Base-by-base conservation (phyloP, 2,888 invertebrate species). In the Drosophila anceps region DNA sequence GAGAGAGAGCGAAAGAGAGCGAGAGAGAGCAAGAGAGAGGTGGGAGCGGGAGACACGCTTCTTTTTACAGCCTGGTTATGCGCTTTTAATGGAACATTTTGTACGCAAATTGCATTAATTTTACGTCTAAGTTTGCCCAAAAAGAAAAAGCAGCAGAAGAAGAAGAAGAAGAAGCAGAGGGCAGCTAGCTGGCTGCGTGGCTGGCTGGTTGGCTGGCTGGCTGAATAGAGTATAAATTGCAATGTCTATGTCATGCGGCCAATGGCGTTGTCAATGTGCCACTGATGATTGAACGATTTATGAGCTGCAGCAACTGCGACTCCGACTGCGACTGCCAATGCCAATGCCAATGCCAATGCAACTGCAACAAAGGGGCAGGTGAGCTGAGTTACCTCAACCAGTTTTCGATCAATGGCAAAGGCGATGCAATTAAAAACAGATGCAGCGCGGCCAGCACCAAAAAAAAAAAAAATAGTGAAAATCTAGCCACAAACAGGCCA, bases 81-180 rank as follows among this genome's bases (percentile, higher is more conserved):
- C 77, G 74, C 73, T 79, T 84, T 84, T 86, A 88, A 88, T 84
- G 81, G 86, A 76, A 75, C 88, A 86, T 88, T 84, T 84, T 84
- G 76, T 81, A 74, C 71, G 90, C 80, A 87, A 86, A 86, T 86
- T 84, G 85, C 88, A 89, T 84, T 86, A 82, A 89, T 87, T 89
- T 84, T 67, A 69, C 53, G 74, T 74, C 80, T 75, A 61, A 79
- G 59, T 54, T 46, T 59, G 64, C 51, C 62, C 51, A 24, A 48
- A 51, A 53, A 12, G n/a, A 24, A 51, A 37, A 31, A 31, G 31
- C 18, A 18, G 18, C 18, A 12, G 18, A 31, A 18, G 31, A 18
- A 31, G 31, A 10, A 12, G 18, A 4, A 33, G 9, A 3, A 10
- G 9, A 9, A 7, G 50, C 18, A 12, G 13, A 10, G 8, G 10